A percentile compares a stretch with the other conserved stretches of the same genome.
Evolutionary conservation across 1,140 invertebrate genomes (phyloP).

Genomic region (Aphidius ervi): DNA sequence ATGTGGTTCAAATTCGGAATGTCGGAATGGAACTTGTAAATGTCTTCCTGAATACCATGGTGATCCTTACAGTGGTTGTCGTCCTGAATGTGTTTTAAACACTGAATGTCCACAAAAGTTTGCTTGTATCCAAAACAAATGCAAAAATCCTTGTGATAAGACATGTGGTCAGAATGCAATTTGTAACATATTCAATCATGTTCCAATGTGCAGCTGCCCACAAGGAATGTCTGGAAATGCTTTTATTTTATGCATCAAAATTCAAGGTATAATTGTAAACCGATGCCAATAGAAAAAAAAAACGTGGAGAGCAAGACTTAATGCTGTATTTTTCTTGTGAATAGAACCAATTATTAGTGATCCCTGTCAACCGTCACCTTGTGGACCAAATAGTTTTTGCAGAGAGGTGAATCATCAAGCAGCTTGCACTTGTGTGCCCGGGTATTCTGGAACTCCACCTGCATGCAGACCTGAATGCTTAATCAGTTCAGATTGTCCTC

Average conservation of each 20-base stretch:
- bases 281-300: slow-evolving; percentile 15
- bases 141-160: slow-evolving; percentile 69
- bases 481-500: slow-evolving; percentile 68
- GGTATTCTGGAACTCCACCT: slow-evolving; percentile 66
- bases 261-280: slow-evolving; percentile 32
- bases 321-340: not conserved
- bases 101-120: slow-evolving; percentile 60
- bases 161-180: slow-evolving; percentile 64
- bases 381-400: slow-evolving; percentile 71
- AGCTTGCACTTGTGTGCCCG: slow-evolving; percentile 64
- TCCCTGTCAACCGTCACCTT: slow-evolving; percentile 65
- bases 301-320: not conserved
- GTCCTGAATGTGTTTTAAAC: slow-evolving; percentile 65
- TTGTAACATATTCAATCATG: slow-evolving; percentile 63
- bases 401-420: slow-evolving; percentile 57
- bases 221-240: slow-evolving; percentile 68
- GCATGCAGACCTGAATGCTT: slow-evolving; percentile 71
- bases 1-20: slow-evolving; percentile 60
- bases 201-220: slow-evolving; percentile 64
- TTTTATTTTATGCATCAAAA: slow-evolving; percentile 59
- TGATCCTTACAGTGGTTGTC: slow-evolving; percentile 68
- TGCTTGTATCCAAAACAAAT: slow-evolving; percentile 65
- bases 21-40: slow-evolving; percentile 62
- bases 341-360: not conserved
- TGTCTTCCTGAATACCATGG: slow-evolving; percentile 66